Evolutionary conservation across 2,888 invertebrate species (phyloP).

Genomic region (Drosophila picticornis): DNA sequence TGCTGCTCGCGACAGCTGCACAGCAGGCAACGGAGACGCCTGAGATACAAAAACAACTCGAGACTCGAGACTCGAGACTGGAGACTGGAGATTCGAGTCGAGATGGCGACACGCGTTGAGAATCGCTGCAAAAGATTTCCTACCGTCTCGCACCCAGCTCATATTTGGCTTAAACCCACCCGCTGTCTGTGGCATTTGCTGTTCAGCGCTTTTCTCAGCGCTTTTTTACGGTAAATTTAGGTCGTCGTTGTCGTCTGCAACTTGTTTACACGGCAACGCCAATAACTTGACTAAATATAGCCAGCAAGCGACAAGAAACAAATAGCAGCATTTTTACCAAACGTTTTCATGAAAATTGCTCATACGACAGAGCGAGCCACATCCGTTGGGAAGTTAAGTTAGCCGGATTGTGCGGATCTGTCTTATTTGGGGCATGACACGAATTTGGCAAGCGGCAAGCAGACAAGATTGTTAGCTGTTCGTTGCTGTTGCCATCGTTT

Average conservation of each 20-base stretch:
- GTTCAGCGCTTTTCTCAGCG: slow-evolving; percentile 68
- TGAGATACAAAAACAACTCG: slow-evolving; percentile 44
- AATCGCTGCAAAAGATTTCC: slow-evolving; percentile 18
- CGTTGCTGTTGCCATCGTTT: slow-evolving; percentile 39
- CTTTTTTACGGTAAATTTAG: slow-evolving; percentile 76
- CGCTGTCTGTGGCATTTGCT: slow-evolving; percentile 46
- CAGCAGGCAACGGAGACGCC: slow-evolving; percentile 67
- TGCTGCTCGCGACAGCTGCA: slow-evolving; percentile 68
- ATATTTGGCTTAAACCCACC: slow-evolving; percentile 34
- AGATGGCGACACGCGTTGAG: slow-evolving; percentile 49
- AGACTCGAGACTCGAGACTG: slow-evolving; percentile 9
- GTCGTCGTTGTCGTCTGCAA: slow-evolving; percentile 56
- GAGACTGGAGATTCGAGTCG: slow-evolving; percentile 31
- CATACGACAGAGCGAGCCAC: slow-evolving; percentile 52
- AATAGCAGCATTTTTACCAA: slow-evolving; percentile 16
- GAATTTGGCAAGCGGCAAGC: slow-evolving; percentile 71
- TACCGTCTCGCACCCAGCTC: background rate
- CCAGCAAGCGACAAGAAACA: slow-evolving; percentile 53
- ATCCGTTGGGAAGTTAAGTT: slow-evolving; percentile 59
- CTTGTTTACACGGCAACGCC: slow-evolving; percentile 74
- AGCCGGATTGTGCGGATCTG: slow-evolving; percentile 71
- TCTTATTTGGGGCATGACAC: slow-evolving; percentile 81
- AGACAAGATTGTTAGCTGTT: slow-evolving; percentile 22
- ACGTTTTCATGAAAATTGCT: slow-evolving; percentile 39
- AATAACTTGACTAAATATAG: slow-evolving; percentile 79